Percentiles rank a stretch among this genome's conserved stretches.
phyloP scores from a whole-genome alignment of 2,888 invertebrate genomes.

The Tipula confusa region DNA sequence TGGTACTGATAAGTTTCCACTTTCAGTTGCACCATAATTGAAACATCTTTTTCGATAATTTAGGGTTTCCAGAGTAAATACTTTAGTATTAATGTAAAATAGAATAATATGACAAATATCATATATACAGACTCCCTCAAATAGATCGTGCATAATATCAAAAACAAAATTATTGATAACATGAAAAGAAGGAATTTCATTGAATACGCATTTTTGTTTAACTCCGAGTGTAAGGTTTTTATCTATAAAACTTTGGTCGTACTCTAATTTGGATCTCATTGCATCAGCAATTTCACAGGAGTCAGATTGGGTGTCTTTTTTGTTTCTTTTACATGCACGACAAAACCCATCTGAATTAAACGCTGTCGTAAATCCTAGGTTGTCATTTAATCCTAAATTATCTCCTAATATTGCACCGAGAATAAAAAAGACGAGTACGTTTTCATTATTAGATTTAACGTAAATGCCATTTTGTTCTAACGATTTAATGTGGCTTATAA shows the following conservation, averaged over 20 bases:
- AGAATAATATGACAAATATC: slow-evolving; percentile 3
- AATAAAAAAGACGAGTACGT: neutral
- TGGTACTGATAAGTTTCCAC: neutral
- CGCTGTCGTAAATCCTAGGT: neutral
- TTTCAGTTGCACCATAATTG: neutral
- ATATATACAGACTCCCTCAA: neutral
- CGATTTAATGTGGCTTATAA: neutral
- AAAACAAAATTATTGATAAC: neutral
- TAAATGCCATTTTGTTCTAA: neutral
- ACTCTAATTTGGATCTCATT: neutral
- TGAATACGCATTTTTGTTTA: neutral
- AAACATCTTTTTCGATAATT: neutral
- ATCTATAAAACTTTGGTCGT: neutral
- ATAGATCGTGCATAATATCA: neutral
- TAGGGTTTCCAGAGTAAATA: neutral
- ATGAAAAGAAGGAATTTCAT: neutral
- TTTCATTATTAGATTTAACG: neutral
- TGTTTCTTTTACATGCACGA: neutral
- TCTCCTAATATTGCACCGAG: neutral
- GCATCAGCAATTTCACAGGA: neutral
- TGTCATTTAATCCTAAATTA: neutral
- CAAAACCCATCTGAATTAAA: neutral
- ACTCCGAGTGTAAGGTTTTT: neutral
- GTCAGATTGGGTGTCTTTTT: neutral
- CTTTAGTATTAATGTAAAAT: neutral